Evolutionary conservation across 2,888 invertebrate species (phyloP), one percentile per base, ranked within the genome.

Genomic region (Allacma fusca): DNA sequence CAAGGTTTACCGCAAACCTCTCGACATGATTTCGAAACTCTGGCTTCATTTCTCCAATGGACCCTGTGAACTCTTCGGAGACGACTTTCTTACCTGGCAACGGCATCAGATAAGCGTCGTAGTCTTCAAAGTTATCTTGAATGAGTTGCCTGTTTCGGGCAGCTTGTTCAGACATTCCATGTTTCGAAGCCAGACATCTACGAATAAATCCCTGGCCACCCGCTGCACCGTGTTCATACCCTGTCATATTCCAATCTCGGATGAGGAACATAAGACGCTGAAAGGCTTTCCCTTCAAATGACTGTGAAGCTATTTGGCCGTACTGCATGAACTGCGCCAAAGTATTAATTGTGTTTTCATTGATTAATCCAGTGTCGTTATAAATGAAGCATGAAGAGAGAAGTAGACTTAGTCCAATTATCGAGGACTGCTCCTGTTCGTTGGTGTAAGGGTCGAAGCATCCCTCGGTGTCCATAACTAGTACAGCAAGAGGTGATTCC

Each of bases 241-340:
- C 21, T 0, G 80, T 79, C 43, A 44, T 74, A 29, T 67, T 78
- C 82, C 82, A 82, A 67, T 82, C 83, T 1, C 84, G 73, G 16
- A 84, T 76, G 7, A 84, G 79, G 57, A 84, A 81, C 12, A 81
- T 62, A 12, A 84, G 75, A 50, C 79, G 68, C 43, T 84, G 84
- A 43, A 83, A 83, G 0, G 79, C 85, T 59, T 84, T 81, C 12
- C 80, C 77, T 1, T 50, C 50, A 16, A 50, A 50, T 13, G 50
- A 50, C 2, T 50, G 19, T 12, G 50, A 50, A 50, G 79, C 80
- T 43, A 79, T 50, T 26, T 70, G 28, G 13, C 81, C 82, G 44
- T 77, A 83, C 19, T 80, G 57, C 5, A 81, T 64, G 69, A 83
- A 83, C 0, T 73, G 40, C 0, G 80, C 62, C 28, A 83, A 69